Evolutionary conservation across 2,888 invertebrate species (phyloP), one percentile per base, ranked within the genome.

Genomic region (Cremastobaeus sp.): DNA sequence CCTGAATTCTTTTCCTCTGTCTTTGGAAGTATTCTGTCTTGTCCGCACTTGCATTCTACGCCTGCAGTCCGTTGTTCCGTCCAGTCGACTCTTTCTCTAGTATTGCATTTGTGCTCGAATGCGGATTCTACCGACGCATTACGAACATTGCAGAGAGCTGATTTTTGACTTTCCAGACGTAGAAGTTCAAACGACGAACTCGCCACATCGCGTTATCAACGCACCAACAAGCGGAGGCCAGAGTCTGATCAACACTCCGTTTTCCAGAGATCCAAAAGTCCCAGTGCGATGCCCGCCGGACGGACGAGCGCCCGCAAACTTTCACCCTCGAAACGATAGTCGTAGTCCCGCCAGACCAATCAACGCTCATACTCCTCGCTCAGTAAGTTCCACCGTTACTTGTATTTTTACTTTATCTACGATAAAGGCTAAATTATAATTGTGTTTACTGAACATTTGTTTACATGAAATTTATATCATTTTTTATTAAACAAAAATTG

Each of bases 171-270:
- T 71, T 85, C 77, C 83, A 86, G 87, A 87, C 82, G 85, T 82
- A 75, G 83, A 85, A 76, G 85, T 86, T 70, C 87, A 87, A 85
- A 87, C 87, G 71, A 86, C 87, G 76, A 86, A 86, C 82, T 87
- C 87, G 76, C 87, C 87, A 68, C 87, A 87, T 69, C 87, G 81
- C 76, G 81, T 81, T 77, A 79, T 80, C 59, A 79, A 78, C 73
- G 70, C 81, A 35, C 76, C 83, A 57, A 72, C 77, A 78, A 75
- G 52, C 79, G 84, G 81, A 76, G 85, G 81, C 59, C 84, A 85
- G 80, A 86, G 83, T 84, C 83, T 88, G 77, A 88, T 88, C 82
- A 84, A 88, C 84, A 86, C 84, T 82, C 87, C 87, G 80, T 87
- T 86, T 84, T 85, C 85, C 82, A 87, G 88, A 76, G 87, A 87